phyloP scores from a whole-genome alignment of 2,797 vertebrate species.

The Miichthys miiuy region DNA sequence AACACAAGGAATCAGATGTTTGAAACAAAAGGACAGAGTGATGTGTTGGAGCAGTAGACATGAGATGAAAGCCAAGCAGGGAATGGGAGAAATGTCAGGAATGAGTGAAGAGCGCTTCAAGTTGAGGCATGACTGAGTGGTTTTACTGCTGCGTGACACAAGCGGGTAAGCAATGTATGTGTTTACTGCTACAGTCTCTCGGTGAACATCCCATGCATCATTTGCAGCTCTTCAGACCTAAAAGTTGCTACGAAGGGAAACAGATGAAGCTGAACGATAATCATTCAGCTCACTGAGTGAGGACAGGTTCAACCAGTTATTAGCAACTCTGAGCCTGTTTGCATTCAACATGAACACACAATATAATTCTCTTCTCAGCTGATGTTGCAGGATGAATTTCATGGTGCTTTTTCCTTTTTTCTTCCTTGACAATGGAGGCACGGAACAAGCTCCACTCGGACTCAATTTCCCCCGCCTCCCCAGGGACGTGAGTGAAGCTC shows the following conservation, averaged over 20 bases:
- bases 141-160: neutral
- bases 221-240: neutral
- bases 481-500: no score
- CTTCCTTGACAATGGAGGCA: no score
- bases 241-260: neutral
- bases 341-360: neutral
- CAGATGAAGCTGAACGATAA: neutral
- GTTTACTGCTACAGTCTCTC: neutral
- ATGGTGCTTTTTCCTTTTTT: neutral
- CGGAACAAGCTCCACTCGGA: no score
- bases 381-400: neutral
- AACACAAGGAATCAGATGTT: neutral
- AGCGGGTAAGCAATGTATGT: neutral
- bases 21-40: neutral
- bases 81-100: slow-evolving; percentile 39
- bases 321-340: neutral
- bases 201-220: neutral
- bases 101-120: slow-evolving; percentile 28
- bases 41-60: neutral
- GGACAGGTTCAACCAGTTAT: slow-evolving; percentile 34
- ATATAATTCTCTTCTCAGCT: neutral
- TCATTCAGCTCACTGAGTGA: neutral
- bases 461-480: no score
- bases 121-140: slow-evolving; percentile 8
- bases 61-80: neutral